Base-by-base conservation (phyloP, 2,888 invertebrate genomes). In the Pseudococcus viburni region DNA sequence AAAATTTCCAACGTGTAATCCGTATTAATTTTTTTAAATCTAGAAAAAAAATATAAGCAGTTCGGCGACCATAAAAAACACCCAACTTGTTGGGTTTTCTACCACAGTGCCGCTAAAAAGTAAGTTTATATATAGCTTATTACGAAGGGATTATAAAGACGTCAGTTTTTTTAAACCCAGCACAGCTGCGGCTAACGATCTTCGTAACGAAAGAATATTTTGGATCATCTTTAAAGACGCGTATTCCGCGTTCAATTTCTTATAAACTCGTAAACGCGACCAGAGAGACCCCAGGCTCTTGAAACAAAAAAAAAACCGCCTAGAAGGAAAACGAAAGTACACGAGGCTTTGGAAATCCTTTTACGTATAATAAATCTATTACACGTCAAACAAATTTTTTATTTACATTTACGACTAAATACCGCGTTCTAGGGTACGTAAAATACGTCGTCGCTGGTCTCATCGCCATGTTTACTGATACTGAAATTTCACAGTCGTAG, bases 131-230 rank as follows among this genome's bases (percentile, higher is more conserved):
- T 77, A 77, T 80, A 87, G 87, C 87, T 80, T 80, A 55, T 87
- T 80, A 77, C 87, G 51, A 83, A 87, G 87, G 87, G 87, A 87
- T 87, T 87, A 87, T 77, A 80, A 87, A 87, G 87, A 87, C 77
- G 87, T 87, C 77, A 55, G 55, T 86, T 86, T 17, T 46, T 46
- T 46, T 46, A 80, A 33, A 33, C 26, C 86, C 59, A 80, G 87
- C 77, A 33, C 87, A 87, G 80, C 87, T 87, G 87, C 39, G 87
- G 83, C 80, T 87, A 87, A 87, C 87, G 87, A 87, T 80, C 48
- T 73, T 51, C 51, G 17, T 51, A 33, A 51, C 51, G 55, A 55
- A 87, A 80, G 77, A 87, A 46, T 77, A 51, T 87, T 86, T 68
- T 26, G 86, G 48, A 86, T 86, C 86, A 68, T 68, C 46, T 55